Conservation (phyloP, 1,140 invertebrate genomes). For the Fopius arisanus region DNA sequence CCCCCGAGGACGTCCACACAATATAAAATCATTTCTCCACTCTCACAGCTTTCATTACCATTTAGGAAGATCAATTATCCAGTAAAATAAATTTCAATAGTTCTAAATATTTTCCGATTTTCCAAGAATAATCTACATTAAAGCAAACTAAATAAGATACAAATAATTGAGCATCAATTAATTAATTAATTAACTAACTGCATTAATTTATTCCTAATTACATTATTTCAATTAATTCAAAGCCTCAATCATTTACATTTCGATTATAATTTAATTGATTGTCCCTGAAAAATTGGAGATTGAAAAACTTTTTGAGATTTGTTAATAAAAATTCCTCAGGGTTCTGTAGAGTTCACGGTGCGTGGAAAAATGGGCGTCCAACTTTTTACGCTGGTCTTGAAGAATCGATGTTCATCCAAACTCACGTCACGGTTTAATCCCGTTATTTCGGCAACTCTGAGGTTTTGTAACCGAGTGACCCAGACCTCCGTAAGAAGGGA, state of each 20-base stretch:
- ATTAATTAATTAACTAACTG: too few species aligned
- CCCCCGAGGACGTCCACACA: neutral
- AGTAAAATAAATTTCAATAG: too few species aligned
- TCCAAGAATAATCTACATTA: too few species aligned
- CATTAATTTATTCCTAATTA: too few species aligned
- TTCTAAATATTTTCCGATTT: too few species aligned
- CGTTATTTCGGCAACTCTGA: slow-evolving; percentile 30
- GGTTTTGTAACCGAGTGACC: slow-evolving; percentile 35
- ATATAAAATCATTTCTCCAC: neutral
- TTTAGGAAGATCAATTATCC: neutral
- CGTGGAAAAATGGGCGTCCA: slow-evolving; percentile 12
- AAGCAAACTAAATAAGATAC: too few species aligned
- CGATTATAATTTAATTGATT: too few species aligned
- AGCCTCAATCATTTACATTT: too few species aligned
- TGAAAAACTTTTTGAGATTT: too few species aligned
- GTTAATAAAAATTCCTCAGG: slow-evolving; percentile 19
- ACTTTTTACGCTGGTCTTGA: slow-evolving; percentile 18
- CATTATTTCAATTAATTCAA: too few species aligned
- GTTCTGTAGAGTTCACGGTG: slow-evolving; percentile 18
- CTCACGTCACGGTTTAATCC: slow-evolving; percentile 17
- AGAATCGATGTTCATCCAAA: slow-evolving; percentile 1
- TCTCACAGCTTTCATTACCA: neutral
- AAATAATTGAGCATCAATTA: too few species aligned
- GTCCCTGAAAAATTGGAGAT: too few species aligned
- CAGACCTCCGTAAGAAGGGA: neutral